phyloP scores from a whole-genome alignment of 2,888 invertebrate species.

The Cerceris ruficornis region DNA sequence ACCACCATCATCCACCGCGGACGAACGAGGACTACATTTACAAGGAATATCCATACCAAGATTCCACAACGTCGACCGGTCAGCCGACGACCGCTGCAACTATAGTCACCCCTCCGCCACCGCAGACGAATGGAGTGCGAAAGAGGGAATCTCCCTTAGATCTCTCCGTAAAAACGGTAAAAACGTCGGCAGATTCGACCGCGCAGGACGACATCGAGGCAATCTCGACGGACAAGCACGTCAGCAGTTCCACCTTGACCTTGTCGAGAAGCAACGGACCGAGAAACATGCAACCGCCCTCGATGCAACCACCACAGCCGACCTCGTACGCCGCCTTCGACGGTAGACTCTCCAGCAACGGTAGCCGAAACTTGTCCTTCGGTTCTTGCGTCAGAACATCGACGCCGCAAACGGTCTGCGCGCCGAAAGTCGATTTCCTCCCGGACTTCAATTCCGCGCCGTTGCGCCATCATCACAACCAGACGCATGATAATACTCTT shows the following conservation, averaged over 20 bases:
- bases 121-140: constrained; percentile 71
- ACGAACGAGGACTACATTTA: constrained; percentile 66
- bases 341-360: constrained; percentile 44
- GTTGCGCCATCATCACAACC: constrained; percentile 66
- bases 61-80: constrained; percentile 50
- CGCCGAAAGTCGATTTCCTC: constrained; percentile 90
- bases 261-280: constrained; percentile 62
- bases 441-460: constrained; percentile 86
- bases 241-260: constrained; percentile 65
- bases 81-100: constrained; percentile 43
- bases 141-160: constrained; percentile 92
- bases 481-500: constrained; percentile 61
- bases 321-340: constrained; percentile 51
- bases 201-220: constrained; percentile 87
- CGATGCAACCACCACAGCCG: constrained; percentile 65
- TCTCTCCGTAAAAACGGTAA: constrained; percentile 93
- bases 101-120: constrained; percentile 57
- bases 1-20: constrained; percentile 49
- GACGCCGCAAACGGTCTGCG: constrained; percentile 80
- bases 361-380: constrained; percentile 21
- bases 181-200: constrained; percentile 94
- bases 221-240: constrained; percentile 63
- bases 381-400: constrained; percentile 39
- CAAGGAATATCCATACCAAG: constrained; percentile 71
- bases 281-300: constrained; percentile 69